Evolutionary conservation across 1,140 invertebrate species (phyloP), one percentile per base, ranked within the genome.

Genomic region (Lasaia peninsularis): DNA sequence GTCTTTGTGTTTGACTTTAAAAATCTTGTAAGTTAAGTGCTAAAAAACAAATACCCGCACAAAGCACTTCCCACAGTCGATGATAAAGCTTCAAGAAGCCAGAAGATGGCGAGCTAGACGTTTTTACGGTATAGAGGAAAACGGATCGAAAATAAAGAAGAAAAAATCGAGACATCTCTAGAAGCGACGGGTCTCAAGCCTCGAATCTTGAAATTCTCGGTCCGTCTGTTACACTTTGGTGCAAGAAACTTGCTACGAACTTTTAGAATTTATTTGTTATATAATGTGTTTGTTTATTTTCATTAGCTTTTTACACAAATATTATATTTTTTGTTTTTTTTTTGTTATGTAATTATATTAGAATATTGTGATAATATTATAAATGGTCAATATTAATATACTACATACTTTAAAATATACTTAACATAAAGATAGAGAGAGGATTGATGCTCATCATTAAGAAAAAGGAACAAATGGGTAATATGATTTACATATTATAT

Each of bases 151-250:
- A 88, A 88, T 80, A 83, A 71, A 86, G 62, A 67, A 75, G 78
- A 83, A 83, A 88, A 84, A 84, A 84, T 88, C 86, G 83, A 88
- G 83, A 88, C 83, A 86, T 84, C 80, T 80, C 75, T 75, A 86
- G 69, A 67, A 79, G 74, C 74, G 71, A 66, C 59, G 59, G 67
- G 81, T 86, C 79, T 86, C 77, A 77, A 85, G 83, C 75, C 73
- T 76, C 69, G 69, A 82, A 77, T 69, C 75, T 83, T 78, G 68
- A 76, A 80, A 74, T 78, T 74, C 58, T 63, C 61, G 60, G 61
- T 64, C 59, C 40, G 37, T 34, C 28, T 69, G 24, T 76, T 60
- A 80, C 80, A 87, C 81, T 61, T 73, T 35, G 48, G 21, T 58
- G 63, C 55, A 62, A 56, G 8, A 24, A 24, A 24, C 2, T 2